Evolutionary conservation across 2,888 invertebrate genomes (phyloP), one percentile per base, ranked within the genome.

Genomic region (Perithous albicinctus): DNA sequence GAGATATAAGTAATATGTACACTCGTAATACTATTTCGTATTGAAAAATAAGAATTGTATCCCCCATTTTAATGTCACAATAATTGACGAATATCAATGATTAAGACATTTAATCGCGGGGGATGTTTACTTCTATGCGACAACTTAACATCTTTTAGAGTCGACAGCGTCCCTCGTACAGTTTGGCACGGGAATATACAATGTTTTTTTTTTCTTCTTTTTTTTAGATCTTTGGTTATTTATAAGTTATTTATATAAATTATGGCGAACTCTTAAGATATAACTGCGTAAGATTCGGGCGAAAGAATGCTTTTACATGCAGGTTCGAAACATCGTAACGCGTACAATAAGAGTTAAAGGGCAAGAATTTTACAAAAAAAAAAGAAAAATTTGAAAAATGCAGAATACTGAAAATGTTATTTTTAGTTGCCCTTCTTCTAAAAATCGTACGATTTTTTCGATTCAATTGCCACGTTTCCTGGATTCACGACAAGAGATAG

Each of bases 151-250:
- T 75, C 46, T 35, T 46, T 67, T 43, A 75, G 75, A 67, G 43
- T 74, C 63, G 74, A 56, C 75, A 12, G 38, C 32, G 70, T 75
- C 75, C 64, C 51, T 75, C 82, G 64, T 75, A 82, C 78, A 78
- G 59, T 82, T 82, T 82, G 82, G 82, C 82, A 82, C 82, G 82
- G 82, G 82, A 76, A 75, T 78, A 59, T 78, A 82, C 66, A 76
- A 78, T 70, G 41, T 59, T 78, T 32, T 63, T 41, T 54, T 59
- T 18, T 29, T 59, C 75, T 32, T 63, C 32, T 54, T 59, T 18
- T 29, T 46, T 69, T 70, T 56, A 82, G 35, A 75, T 82, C 78
- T 82, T 82, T 82, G 78, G 82, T 82, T 78, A 78, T 75, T 35
- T 29, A 56, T 80, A 43, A 76, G 48, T 77, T 69, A 81, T 46